These are phyloP conservation scores for Atethmia centrago DNA, from an alignment of 2,888 invertebrate genomes.

Conservation along the genomic window DNA sequence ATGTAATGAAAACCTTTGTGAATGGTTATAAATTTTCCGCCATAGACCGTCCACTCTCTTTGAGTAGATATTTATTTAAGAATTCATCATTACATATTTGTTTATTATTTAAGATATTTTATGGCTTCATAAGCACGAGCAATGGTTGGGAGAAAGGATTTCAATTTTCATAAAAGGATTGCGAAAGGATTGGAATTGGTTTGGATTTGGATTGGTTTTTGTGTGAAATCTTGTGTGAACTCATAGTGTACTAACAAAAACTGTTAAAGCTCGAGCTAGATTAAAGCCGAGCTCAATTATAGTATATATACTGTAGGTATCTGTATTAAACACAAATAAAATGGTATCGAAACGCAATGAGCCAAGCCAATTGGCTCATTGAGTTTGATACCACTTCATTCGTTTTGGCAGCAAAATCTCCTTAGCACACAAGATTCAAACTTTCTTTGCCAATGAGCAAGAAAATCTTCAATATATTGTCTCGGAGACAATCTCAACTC, in stretches of 20 bases:
- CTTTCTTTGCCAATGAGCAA: neutral
- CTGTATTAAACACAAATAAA: neutral
- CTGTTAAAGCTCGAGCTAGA: conserved; percentile 2
- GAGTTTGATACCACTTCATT: neutral
- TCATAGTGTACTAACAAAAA: neutral
- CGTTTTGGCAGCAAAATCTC: neutral
- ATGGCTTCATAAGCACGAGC: neutral
- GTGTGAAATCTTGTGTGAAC: neutral
- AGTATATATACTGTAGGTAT: neutral
- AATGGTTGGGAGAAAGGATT: neutral
- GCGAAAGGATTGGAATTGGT: too few species aligned
- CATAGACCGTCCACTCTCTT: neutral
- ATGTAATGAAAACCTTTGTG: conserved; percentile 37
- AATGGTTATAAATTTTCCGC: neutral
- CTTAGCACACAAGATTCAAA: neutral
- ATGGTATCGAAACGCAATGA: neutral
- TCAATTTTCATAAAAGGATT: neutral
- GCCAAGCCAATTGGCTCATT: neutral
- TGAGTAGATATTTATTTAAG: conserved; percentile 18
- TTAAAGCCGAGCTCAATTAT: neutral
- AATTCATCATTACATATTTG: neutral
- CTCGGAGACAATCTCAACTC: neutral
- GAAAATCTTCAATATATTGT: neutral
- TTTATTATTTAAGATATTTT: neutral
- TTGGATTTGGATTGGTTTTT: too few species aligned